These are phyloP conservation scores for Tinea trinotella DNA, from an alignment of 2,888 invertebrate genomes.

Conservation along the genomic window DNA sequence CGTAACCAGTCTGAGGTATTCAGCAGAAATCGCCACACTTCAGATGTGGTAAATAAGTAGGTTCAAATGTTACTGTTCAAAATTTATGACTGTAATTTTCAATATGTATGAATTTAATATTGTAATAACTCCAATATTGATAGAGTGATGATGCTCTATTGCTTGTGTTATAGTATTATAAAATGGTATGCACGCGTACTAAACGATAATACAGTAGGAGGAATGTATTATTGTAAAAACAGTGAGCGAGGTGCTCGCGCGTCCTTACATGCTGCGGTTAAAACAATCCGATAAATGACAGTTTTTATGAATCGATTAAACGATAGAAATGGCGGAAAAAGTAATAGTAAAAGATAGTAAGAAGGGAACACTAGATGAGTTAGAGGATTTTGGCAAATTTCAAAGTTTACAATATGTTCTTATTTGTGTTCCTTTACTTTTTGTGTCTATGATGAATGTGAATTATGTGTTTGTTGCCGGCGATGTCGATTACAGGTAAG, in stretches of 20 bases:
- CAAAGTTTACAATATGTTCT: constrained; percentile 45
- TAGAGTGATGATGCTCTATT: no score
- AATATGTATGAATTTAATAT: no score
- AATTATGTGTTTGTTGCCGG: constrained; percentile 55
- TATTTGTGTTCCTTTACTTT: constrained; percentile 41
- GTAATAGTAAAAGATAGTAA: not conserved
- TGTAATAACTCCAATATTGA: no score
- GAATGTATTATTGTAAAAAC: not conserved
- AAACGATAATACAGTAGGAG: no score
- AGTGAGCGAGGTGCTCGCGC: not conserved
- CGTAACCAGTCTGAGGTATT: no score
- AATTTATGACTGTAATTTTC: no score
- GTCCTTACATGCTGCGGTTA: not conserved
- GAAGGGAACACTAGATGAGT: not conserved
- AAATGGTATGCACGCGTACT: no score
- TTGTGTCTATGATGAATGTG: constrained; percentile 50
- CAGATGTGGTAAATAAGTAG: no score
- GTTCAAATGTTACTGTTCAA: no score
- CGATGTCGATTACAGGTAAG: constrained; percentile 45
- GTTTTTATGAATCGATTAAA: not conserved
- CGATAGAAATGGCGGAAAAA: constrained; percentile 5
- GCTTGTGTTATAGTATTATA: no score
- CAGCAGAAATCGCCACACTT: no score
- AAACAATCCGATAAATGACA: not conserved
- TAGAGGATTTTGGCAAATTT: constrained; percentile 43